Conservation (phyloP, 1,140 invertebrate species). For the Calephelis nemesis region DNA sequence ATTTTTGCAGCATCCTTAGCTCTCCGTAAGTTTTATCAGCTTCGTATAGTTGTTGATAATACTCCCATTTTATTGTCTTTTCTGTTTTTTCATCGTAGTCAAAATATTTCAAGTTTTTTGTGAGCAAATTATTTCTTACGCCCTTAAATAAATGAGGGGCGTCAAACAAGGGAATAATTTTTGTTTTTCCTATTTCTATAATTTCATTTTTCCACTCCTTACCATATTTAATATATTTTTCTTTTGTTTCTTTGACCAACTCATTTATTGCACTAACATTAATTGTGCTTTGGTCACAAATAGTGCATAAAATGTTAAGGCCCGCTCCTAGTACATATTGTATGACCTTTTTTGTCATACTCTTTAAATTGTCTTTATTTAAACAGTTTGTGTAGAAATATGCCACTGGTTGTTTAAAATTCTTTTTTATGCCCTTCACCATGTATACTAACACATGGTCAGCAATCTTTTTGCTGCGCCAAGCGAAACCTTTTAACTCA, state of each 20-base stretch:
- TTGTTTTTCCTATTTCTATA: slow-evolving; percentile 20
- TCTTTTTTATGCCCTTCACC: slow-evolving; percentile 25
- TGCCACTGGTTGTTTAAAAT: slow-evolving; percentile 27
- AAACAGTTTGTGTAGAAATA: background rate
- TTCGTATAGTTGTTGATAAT: slow-evolving; percentile 26
- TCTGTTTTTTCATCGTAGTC: slow-evolving; percentile 20
- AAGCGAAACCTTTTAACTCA: background rate
- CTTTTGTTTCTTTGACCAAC: slow-evolving; percentile 29
- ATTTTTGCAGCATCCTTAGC: slow-evolving; percentile 28
- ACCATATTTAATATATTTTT: slow-evolving; percentile 18
- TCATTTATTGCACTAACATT: slow-evolving; percentile 38
- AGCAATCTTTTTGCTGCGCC: background rate
- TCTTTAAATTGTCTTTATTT: background rate
- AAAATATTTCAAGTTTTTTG: slow-evolving; percentile 32
- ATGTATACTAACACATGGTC: slow-evolving; percentile 24
- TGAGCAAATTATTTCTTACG: slow-evolving; percentile 38
- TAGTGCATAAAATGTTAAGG: slow-evolving; percentile 20
- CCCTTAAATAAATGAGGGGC: slow-evolving; percentile 36
- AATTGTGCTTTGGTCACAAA: slow-evolving; percentile 36
- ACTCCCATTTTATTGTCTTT: slow-evolving; percentile 37
- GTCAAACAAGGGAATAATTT: slow-evolving; percentile 26
- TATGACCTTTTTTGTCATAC: background rate
- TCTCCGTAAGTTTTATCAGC: slow-evolving; percentile 30
- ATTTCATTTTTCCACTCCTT: slow-evolving; percentile 29
- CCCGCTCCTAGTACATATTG: background rate